Conservation (phyloP, 2,888 invertebrate species). For the Eretmocerus hayati region DNA sequence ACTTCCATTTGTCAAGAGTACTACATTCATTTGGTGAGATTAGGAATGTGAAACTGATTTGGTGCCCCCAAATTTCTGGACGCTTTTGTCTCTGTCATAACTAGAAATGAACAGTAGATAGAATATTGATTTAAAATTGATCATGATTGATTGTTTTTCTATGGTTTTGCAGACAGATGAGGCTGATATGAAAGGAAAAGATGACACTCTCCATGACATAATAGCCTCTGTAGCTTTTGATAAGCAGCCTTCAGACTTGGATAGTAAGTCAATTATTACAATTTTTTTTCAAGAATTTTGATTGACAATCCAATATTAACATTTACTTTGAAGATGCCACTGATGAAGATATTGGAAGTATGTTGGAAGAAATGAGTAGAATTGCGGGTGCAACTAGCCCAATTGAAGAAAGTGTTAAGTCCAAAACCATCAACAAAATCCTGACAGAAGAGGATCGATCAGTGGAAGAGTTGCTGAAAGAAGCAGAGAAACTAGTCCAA, state of each 20-base stretch:
- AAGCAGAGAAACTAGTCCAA: constrained; percentile 40
- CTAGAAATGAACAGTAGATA: too few species aligned
- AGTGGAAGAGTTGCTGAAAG: constrained; percentile 41
- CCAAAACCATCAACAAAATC: constrained; percentile 31
- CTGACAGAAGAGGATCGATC: constrained; percentile 39
- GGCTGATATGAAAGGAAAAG: constrained; percentile 32
- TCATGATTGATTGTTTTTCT: too few species aligned
- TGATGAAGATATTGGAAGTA: constrained; percentile 43
- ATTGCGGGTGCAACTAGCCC: constrained; percentile 39
- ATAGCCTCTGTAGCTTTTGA: constrained; percentile 36
- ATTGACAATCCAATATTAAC: not conserved
- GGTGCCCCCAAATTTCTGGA: too few species aligned
- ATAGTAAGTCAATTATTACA: constrained; percentile 31
- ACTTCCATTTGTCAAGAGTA: not conserved
- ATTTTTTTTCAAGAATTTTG: not conserved
- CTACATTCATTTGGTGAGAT: too few species aligned
- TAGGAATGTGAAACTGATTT: too few species aligned
- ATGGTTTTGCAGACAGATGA: constrained; percentile 29
- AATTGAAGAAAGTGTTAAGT: constrained; percentile 34
- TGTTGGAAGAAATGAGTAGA: constrained; percentile 44
- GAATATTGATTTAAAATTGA: too few species aligned
- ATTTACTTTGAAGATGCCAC: constrained; percentile 35
- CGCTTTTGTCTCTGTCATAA: too few species aligned
- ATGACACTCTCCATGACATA: constrained; percentile 39
- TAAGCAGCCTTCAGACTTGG: constrained; percentile 43